Conservation (phyloP, 2,797 vertebrate genomes). For the Hemitrygon akajei region DNA sequence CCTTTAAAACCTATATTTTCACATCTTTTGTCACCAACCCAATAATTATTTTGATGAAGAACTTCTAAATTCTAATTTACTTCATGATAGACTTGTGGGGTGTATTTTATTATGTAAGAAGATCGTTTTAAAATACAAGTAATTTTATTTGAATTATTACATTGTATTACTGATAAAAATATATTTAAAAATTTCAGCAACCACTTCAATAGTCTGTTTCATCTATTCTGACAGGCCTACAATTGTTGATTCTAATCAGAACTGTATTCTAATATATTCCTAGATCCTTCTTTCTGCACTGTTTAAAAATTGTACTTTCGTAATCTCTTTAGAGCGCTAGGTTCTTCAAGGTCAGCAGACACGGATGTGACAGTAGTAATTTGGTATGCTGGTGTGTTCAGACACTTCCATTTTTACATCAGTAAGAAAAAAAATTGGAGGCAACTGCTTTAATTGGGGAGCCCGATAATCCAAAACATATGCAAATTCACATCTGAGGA, state of each 20-base stretch:
- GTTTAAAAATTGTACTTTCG: background rate
- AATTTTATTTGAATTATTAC: background rate
- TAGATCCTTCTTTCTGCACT: background rate
- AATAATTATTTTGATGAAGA: too few species aligned
- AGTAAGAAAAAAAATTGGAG: background rate
- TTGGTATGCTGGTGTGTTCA: background rate
- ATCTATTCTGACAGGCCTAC: background rate
- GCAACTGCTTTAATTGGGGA: background rate
- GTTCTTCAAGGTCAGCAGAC: background rate
- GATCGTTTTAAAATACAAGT: background rate
- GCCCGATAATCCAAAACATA: background rate
- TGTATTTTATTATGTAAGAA: background rate
- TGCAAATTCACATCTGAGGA: slow-evolving; percentile 13
- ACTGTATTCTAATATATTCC: background rate
- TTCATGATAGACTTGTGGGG: background rate
- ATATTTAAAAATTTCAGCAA: background rate
- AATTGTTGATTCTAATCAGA: background rate
- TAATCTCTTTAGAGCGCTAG: background rate
- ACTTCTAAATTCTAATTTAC: too few species aligned
- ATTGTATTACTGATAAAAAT: background rate
- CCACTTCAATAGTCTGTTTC: background rate
- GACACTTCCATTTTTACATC: background rate
- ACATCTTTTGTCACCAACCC: background rate
- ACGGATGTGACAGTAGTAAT: too few species aligned
- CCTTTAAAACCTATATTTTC: background rate